These are phyloP conservation scores for Zapus hudsonius DNA, from an alignment of 2,113 vertebrate species.

Conservation along the genomic window DNA sequence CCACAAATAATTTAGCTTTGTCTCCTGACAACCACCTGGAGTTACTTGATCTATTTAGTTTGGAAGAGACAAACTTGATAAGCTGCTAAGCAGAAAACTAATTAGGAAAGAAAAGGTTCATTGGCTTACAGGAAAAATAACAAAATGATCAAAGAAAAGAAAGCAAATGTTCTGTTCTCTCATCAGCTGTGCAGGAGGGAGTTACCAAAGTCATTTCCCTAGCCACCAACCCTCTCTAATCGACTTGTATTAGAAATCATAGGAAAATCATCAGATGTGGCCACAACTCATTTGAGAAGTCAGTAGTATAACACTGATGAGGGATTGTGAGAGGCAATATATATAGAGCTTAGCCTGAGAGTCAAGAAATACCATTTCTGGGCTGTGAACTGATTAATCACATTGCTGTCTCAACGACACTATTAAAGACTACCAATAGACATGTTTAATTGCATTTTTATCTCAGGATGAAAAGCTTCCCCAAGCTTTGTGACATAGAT, in stretches of 20 bases:
- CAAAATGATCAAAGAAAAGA: constrained; percentile 69
- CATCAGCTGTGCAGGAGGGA: constrained; percentile 42
- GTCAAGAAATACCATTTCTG: constrained; percentile 25
- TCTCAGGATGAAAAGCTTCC: not conserved
- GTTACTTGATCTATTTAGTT: constrained; percentile 65
- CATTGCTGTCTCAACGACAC: not conserved
- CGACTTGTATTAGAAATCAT: constrained; percentile 52
- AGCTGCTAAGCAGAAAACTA: constrained; percentile 66
- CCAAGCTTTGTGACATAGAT: not conserved
- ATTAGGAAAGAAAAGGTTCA: constrained; percentile 69
- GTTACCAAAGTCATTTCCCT: constrained; percentile 66
- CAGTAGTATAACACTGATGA: not conserved
- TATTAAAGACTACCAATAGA: not conserved
- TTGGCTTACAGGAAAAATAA: constrained; percentile 64
- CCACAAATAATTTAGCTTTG: constrained; percentile 49
- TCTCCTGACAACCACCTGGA: constrained; percentile 51
- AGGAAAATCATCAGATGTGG: constrained; percentile 59
- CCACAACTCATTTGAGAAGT: not conserved
- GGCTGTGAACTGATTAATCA: not conserved
- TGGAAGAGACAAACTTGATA: constrained; percentile 61
- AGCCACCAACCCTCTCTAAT: constrained; percentile 67
- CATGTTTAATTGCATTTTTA: not conserved
- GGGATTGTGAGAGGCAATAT: not conserved
- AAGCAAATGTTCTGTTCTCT: constrained; percentile 67
- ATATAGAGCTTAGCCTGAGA: not conserved